phyloP scores from a whole-genome alignment of 2,797 vertebrate genomes.

The Otolemur crassicaudatus region DNA sequence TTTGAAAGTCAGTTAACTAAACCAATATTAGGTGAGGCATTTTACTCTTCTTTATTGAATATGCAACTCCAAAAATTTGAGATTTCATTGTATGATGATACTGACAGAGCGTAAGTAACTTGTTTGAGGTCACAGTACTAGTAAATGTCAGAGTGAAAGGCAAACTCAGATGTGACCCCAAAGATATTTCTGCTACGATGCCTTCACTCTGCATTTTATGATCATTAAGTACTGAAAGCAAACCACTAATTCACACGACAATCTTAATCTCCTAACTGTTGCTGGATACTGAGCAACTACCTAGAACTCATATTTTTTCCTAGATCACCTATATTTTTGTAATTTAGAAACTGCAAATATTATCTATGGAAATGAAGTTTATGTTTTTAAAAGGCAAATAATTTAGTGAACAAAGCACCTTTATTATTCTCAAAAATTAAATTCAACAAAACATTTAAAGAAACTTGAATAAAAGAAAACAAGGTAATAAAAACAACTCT shows the following conservation, averaged over 20 bases:
- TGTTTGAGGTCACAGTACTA: neutral
- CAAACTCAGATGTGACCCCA: neutral
- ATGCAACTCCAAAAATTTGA: neutral
- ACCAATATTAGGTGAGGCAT: neutral
- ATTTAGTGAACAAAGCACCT: neutral
- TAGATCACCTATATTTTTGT: neutral
- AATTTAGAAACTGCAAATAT: slow-evolving; percentile 32
- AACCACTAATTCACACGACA: neutral
- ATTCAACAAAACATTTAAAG: neutral
- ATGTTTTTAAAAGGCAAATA: slow-evolving; percentile 47
- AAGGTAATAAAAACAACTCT: slow-evolving; percentile 10
- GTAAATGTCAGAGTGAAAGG: neutral
- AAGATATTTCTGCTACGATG: neutral
- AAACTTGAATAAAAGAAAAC: slow-evolving; percentile 5
- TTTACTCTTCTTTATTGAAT: neutral
- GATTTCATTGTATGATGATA: neutral
- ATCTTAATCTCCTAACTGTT: neutral
- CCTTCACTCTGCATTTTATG: neutral
- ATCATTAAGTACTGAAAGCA: slow-evolving; percentile 18
- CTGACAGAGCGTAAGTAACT: neutral
- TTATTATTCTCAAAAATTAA: slow-evolving; percentile 19
- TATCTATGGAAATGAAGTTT: slow-evolving; percentile 8
- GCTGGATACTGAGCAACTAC: neutral
- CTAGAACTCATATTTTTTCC: neutral
- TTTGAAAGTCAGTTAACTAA: slow-evolving; percentile 16